Percentiles rank a stretch among this genome's conserved stretches.
phyloP scores from a whole-genome alignment of 2,888 invertebrate genomes.

The Meteorus colon region DNA sequence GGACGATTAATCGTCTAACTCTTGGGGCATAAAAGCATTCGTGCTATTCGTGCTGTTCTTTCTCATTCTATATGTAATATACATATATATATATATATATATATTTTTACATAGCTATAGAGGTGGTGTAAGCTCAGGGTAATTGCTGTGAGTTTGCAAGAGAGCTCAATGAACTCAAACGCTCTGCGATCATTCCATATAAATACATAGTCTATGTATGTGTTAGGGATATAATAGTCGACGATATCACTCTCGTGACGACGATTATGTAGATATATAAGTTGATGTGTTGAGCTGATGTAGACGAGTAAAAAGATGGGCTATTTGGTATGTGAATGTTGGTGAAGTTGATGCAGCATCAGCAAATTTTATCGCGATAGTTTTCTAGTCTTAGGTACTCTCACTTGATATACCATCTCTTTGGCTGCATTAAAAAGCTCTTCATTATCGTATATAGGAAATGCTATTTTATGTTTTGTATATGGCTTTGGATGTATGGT shows the following conservation, averaged over 20 bases:
- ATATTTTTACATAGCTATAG: background rate
- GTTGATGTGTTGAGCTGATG: background rate
- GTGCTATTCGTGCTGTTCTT: conserved; percentile 18
- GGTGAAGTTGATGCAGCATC: background rate
- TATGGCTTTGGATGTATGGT: no score
- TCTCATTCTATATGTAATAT: conserved; percentile 5
- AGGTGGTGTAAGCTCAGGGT: conserved; percentile 2
- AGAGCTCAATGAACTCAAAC: background rate
- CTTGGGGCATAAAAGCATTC: conserved; percentile 21
- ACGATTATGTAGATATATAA: background rate
- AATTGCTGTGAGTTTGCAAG: background rate
- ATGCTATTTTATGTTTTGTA: background rate
- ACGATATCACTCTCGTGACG: conserved; percentile 5
- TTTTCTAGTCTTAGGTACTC: background rate
- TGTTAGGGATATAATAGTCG: background rate
- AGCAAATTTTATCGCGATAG: background rate
- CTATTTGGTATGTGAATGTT: conserved; percentile 6
- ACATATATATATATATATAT: background rate
- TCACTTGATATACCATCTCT: background rate
- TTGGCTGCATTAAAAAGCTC: conserved; percentile 2
- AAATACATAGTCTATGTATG: background rate
- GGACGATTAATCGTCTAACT: conserved; percentile 39
- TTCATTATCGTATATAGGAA: conserved; percentile 7
- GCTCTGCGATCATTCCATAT: background rate
- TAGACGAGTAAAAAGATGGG: background rate